Evolutionary conservation across 92 coral and sea anemone genomes (phyloP), one percentile per base, ranked within the genome.

Genomic region (Heteractis magnifica): DNA sequence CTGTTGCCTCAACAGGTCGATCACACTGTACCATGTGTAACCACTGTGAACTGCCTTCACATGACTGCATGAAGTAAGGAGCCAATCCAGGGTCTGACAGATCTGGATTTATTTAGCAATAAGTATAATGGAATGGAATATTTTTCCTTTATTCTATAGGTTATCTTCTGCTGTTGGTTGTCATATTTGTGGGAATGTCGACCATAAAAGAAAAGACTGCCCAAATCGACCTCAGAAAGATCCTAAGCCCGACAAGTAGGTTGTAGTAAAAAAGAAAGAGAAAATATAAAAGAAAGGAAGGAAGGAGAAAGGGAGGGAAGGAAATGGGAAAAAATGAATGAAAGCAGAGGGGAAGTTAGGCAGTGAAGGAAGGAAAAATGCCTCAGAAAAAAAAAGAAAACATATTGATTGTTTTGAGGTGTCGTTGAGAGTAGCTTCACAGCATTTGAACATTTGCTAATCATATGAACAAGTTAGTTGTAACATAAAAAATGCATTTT

Each of bases 201-300:
- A 90, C 49, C 98, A 95, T 86, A 95, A 95, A 82, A 86, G 98
- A 74, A 90, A 88, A 65, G 81, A 93, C 76, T 95, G 98, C 58
- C 97, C 97, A 15, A 78, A 59, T 56, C 85, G 90, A 51, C 74
- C 55, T 16, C 70, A 58, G 55, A 62, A 78, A 2, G 52, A 18
- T 26, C 70, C 52, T 60, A 64, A 65, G 48, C 15, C 82, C 2
- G 21, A 51, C 26, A 49, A 26, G 56, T 76, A 76, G 44, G 26
- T 19, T 75, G 50, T 78, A 86, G 52, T 71, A 72, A 52, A 78
- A 48, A 4, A 78, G 23, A 58, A 77, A 77, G 49, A 34, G 12
- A 19, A 77, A 77, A 71, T 2, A 3, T 3, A 52, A 41, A 58
- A 44, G 58, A 53, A 53, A 13, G 58, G 58, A 53, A 53, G 4